A percentile compares a stretch with the other conserved stretches of the same genome.
phyloP scores from a whole-genome alignment of 2,888 invertebrate species.

The Fabriciana adippe region DNA sequence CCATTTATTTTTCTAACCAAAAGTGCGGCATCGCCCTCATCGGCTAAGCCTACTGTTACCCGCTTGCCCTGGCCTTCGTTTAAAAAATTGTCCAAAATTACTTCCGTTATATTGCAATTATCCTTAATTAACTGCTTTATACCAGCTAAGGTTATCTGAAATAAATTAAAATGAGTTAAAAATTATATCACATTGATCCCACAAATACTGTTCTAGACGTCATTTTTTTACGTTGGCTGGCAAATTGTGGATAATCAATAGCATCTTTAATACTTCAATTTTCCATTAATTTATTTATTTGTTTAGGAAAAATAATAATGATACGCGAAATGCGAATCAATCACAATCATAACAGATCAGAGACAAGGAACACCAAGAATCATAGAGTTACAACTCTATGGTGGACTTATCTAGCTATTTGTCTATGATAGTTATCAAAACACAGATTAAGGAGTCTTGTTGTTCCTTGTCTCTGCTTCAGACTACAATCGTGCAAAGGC shows the following conservation, averaged over 20 bases:
- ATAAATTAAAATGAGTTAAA: slow-evolving; percentile 9
- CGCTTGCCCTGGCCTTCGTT: slow-evolving; percentile 42
- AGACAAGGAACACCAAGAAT: no score
- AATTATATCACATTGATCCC: background rate
- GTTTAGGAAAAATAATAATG: no score
- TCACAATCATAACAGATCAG: no score
- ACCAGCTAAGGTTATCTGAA: slow-evolving; percentile 43
- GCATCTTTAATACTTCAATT: slow-evolving; percentile 41
- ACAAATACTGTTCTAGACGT: background rate
- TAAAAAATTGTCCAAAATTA: slow-evolving; percentile 50
- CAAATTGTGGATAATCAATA: slow-evolving; percentile 50
- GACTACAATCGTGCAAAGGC: no score
- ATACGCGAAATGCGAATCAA: no score
- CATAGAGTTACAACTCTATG: no score
- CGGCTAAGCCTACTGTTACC: slow-evolving; percentile 51
- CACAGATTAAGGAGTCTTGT: no score
- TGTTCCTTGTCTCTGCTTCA: no score
- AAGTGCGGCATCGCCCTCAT: slow-evolving; percentile 48
- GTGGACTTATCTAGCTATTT: no score
- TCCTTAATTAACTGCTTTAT: slow-evolving; percentile 46
- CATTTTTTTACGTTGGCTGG: slow-evolving; percentile 45
- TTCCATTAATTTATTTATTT: background rate
- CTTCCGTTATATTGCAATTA: slow-evolving; percentile 46
- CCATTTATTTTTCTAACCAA: slow-evolving; percentile 49
- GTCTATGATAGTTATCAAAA: no score